Base-by-base conservation (phyloP, 2,888 invertebrate species). In the Drosophila paramelanica region DNA sequence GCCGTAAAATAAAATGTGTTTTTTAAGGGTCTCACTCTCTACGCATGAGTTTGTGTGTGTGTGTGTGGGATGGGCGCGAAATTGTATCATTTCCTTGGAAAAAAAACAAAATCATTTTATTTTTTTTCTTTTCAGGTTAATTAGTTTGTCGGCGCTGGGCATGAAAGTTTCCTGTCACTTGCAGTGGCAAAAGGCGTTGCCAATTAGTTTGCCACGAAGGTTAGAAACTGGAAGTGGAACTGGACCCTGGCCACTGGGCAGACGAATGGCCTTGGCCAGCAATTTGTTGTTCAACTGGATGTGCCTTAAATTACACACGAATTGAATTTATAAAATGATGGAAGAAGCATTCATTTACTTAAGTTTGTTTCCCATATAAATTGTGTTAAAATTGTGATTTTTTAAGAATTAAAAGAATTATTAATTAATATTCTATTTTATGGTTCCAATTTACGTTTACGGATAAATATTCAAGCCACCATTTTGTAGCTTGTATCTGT, bases 41-140 rank as follows among this genome's bases (percentile, higher is more conserved):
- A 20, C n/a, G 31, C 39, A 20, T 23, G 20, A 8, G 8, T 31
- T 31, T 23, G 23, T 20, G 3, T 20, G 27, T 20, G 39, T 57
- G 38, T 64, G 45, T 56, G 55, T 60, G 60, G 62, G 57, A 71
- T 58, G 53, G 55, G 55, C 64, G 71, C 70, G 56, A 88, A 83
- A 83, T 85, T 83, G 88, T 88, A 81, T 85, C 82, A 88, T 85
- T 83, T 83, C 88, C 82, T 74, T 58, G 82, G 73, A 88, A 88
- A 80, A 88, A 80, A 83, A 70, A 76, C 71, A 43, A 42, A 43
- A 58, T 45, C 39, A 43, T 60, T 67, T 66, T 51, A 53, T 56
- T 56, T 49, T 56, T 49, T 64, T 67, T 65, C 60, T 74, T 80
- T 82, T 87, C 72, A 72, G 88, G 86, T 88, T 88, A 83, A 88